A percentile compares a stretch with the other conserved stretches of the same genome.
Conservation (phyloP, 2,797 vertebrate species). For the Crenichthys baileyi region DNA sequence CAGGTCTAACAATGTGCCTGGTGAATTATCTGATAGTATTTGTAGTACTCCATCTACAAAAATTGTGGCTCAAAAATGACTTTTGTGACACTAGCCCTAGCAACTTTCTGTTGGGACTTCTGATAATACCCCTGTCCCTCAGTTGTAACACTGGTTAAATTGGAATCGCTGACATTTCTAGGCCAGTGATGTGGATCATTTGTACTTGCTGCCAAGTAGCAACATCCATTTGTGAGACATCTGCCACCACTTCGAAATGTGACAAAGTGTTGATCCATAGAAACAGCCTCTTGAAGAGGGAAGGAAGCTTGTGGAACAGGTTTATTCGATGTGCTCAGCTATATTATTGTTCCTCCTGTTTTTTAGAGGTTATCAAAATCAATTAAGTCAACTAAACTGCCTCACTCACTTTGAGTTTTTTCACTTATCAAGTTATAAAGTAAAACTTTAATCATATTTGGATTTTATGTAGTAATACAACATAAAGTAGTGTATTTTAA, state of each 20-base stretch:
- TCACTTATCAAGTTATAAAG: too few relatives aligned
- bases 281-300: constrained; percentile 41
- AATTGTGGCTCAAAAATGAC: constrained; percentile 15
- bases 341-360: background rate
- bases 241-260: constrained; percentile 51
- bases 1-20: too few relatives aligned
- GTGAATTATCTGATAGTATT: background rate
- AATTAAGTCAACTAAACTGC: background rate
- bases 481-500: too few relatives aligned
- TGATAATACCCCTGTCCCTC: constrained; percentile 53
- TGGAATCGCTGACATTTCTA: constrained; percentile 77
- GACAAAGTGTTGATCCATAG: constrained; percentile 50
- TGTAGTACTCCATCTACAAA: background rate
- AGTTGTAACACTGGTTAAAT: constrained; percentile 64
- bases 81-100: constrained; percentile 23
- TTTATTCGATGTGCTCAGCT: background rate
- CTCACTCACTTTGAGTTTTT: background rate
- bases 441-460: too few relatives aligned
- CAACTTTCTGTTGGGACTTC: constrained; percentile 39
- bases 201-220: constrained; percentile 65
- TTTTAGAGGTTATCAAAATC: constrained; percentile 1
- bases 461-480: too few relatives aligned
- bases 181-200: constrained; percentile 69
- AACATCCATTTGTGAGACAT: constrained; percentile 66
- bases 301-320: constrained; percentile 20